phyloP scores from a whole-genome alignment of 2,888 invertebrate species.

The Tryphoninae sp. region DNA sequence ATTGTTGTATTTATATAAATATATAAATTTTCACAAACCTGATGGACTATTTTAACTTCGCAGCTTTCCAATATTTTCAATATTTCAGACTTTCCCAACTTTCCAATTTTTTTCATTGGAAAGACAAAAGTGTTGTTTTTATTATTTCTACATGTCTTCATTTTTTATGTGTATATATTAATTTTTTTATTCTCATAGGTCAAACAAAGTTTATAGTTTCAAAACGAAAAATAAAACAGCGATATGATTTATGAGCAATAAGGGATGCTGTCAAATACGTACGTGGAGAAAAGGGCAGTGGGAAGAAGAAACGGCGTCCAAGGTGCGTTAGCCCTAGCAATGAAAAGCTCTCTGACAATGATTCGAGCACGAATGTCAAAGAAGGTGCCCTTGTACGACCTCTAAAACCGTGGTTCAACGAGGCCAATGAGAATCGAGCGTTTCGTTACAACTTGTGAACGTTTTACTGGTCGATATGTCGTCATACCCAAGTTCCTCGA shows the following conservation, averaged over 20 bases:
- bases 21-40: too few relatives aligned
- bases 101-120: background rate
- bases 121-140: background rate
- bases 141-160: background rate
- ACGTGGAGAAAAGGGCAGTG: background rate
- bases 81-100: background rate
- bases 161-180: background rate
- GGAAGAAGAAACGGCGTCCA: slow-evolving; percentile 11
- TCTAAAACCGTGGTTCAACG: slow-evolving; percentile 72
- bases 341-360: slow-evolving; percentile 61
- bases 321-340: slow-evolving; percentile 63
- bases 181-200: background rate
- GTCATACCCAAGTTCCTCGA: slow-evolving; percentile 61
- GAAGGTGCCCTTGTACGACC: slow-evolving; percentile 77
- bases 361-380: slow-evolving; percentile 71
- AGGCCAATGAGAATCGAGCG: slow-evolving; percentile 43
- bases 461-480: slow-evolving; percentile 70
- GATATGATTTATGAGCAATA: background rate
- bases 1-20: too few relatives aligned
- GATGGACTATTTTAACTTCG: background rate
- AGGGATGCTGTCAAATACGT: background rate
- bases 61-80: background rate
- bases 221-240: background rate
- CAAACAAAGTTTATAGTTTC: background rate
- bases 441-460: slow-evolving; percentile 42